Evolutionary conservation across 2,113 vertebrate species (phyloP).

Genomic region (Pteruthius melanotis): DNA sequence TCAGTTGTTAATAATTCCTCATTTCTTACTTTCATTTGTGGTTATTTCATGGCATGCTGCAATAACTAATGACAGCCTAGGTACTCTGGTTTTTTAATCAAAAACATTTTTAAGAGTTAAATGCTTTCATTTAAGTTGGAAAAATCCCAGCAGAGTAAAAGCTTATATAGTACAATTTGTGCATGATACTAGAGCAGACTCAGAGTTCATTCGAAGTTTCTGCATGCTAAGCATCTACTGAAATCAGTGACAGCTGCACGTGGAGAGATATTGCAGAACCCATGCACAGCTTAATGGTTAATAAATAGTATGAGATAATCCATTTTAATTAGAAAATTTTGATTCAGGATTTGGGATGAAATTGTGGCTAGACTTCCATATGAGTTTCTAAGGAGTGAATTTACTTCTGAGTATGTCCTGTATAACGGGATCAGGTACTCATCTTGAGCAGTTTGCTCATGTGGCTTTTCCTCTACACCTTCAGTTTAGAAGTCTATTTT

Average conservation of each 20-base stretch:
- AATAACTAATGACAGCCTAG: not conserved
- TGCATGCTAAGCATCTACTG: not conserved
- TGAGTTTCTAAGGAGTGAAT: not conserved
- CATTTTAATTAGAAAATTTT: not conserved
- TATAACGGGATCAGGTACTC: not conserved
- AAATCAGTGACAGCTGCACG: conserved; percentile 25
- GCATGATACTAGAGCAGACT: not conserved
- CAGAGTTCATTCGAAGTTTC: conserved; percentile 10
- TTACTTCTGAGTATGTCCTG: not conserved
- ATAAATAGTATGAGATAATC: not conserved
- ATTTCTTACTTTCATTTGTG: not conserved
- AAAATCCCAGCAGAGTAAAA: not conserved
- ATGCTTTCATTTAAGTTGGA: not conserved
- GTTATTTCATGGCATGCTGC: not conserved
- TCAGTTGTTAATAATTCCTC: not conserved
- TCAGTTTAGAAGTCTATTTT: not conserved
- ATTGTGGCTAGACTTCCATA: not conserved
- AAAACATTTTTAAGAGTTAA: conserved; percentile 8
- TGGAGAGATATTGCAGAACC: not conserved
- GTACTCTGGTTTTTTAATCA: not conserved
- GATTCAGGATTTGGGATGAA: not conserved
- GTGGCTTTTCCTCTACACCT: not conserved
- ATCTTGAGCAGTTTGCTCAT: not conserved
- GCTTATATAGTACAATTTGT: not conserved
- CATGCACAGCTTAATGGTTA: not conserved